These are phyloP conservation scores for Rousettus leschenaultii DNA, from an alignment of 2,113 vertebrate species.

Conservation along the genomic window DNA sequence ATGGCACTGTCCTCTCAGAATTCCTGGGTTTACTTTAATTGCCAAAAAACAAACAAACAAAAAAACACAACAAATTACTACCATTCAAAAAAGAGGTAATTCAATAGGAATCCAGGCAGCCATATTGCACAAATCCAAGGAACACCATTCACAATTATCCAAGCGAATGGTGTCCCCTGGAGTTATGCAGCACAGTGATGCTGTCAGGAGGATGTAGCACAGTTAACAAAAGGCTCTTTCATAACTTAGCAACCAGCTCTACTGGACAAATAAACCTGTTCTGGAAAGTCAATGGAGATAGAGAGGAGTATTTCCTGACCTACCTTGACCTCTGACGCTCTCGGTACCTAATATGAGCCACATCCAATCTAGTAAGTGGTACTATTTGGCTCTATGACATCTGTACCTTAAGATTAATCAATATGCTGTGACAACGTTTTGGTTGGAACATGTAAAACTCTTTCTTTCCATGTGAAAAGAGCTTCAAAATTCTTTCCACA, in stretches of 20 bases:
- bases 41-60: neutral
- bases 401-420: neutral
- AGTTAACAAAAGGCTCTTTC: neutral
- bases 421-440: neutral
- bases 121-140: neutral
- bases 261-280: neutral
- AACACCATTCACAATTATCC: too few species aligned
- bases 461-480: neutral
- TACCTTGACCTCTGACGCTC: neutral
- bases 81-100: neutral
- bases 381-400: neutral
- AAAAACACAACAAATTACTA: neutral
- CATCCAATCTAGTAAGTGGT: neutral
- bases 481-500: neutral
- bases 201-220: neutral
- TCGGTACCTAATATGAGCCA: neutral
- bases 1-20: neutral
- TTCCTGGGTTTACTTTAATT: neutral
- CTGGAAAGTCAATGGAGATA: neutral
- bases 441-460: neutral
- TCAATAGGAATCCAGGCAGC: neutral
- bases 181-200: neutral
- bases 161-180: neutral
- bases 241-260: neutral
- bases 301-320: neutral